phyloP scores from a whole-genome alignment of 2,797 vertebrate species.

The Morus bassanus region DNA sequence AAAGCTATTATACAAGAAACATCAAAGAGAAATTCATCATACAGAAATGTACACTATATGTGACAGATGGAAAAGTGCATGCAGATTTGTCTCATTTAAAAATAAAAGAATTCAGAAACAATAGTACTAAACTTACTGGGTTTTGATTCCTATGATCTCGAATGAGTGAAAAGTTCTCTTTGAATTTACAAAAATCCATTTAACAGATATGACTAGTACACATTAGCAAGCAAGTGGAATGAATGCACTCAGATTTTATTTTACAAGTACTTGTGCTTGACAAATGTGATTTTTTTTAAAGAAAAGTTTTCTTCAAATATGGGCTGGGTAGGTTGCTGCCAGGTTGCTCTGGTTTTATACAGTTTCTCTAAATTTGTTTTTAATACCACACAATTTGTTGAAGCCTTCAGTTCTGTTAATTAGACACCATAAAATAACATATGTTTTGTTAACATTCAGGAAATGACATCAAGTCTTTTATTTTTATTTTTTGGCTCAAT shows the following conservation, averaged over 20 bases:
- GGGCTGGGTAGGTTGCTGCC: constrained; percentile 75
- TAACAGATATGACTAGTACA: constrained; percentile 83
- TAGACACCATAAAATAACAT: constrained; percentile 77
- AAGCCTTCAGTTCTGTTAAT: constrained; percentile 73
- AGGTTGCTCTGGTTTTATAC: constrained; percentile 82
- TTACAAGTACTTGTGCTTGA: constrained; percentile 81
- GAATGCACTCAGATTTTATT: constrained; percentile 75
- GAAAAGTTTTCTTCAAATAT: constrained; percentile 70
- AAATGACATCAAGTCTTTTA: constrained; percentile 82
- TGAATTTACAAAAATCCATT: constrained; percentile 88
- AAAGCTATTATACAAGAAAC: constrained; percentile 90
- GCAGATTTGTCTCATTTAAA: constrained; percentile 86
- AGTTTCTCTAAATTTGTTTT: constrained; percentile 77
- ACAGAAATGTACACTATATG: constrained; percentile 89
- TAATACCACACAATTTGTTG: constrained; percentile 79
- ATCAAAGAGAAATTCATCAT: constrained; percentile 88
- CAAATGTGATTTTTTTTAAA: constrained; percentile 73
- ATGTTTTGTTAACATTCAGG: constrained; percentile 84
- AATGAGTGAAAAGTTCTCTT: constrained; percentile 79
- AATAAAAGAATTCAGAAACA: constrained; percentile 82
- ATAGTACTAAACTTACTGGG: constrained; percentile 72
- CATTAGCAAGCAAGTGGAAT: constrained; percentile 86
- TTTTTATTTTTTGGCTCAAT: constrained; percentile 83
- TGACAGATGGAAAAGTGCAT: constrained; percentile 91
- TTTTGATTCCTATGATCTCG: constrained; percentile 77